Evolutionary conservation across 2,797 vertebrate genomes (phyloP).

Genomic region (Strix occidentalis): DNA sequence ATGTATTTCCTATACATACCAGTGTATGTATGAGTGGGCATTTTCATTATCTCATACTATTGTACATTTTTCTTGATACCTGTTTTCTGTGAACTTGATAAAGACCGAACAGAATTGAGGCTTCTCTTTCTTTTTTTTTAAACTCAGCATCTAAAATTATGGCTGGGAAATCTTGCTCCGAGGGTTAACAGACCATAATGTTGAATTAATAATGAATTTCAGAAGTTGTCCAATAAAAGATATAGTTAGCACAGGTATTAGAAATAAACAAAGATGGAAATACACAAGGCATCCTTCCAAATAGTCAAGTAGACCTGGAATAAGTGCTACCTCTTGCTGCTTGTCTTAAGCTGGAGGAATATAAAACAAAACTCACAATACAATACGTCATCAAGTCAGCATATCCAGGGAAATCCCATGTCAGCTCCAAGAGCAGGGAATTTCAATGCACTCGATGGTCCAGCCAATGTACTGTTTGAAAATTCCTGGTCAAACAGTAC

Average conservation of each 20-base stretch:
- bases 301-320: not conserved
- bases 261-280: not conserved
- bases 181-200: not conserved
- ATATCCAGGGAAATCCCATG: accelerated
- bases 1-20: not conserved
- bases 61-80: not conserved
- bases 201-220: not conserved
- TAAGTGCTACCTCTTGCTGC: not conserved
- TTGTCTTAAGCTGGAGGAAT: not conserved
- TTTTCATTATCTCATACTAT: not conserved
- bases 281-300: not conserved
- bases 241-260: not conserved
- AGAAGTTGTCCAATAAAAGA: not conserved
- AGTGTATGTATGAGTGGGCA: not conserved
- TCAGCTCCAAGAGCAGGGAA: not conserved
- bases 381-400: accelerated
- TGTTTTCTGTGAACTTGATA: not conserved
- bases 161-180: not conserved
- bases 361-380: not conserved
- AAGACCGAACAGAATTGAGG: not conserved
- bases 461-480: not conserved
- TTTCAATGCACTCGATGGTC: accelerated
- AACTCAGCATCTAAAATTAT: not conserved
- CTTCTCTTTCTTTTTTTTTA: not conserved
- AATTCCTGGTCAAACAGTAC: too few relatives aligned